phyloP scores from a whole-genome alignment of 2,797 vertebrate species.

The Toxotes lorentzi region DNA sequence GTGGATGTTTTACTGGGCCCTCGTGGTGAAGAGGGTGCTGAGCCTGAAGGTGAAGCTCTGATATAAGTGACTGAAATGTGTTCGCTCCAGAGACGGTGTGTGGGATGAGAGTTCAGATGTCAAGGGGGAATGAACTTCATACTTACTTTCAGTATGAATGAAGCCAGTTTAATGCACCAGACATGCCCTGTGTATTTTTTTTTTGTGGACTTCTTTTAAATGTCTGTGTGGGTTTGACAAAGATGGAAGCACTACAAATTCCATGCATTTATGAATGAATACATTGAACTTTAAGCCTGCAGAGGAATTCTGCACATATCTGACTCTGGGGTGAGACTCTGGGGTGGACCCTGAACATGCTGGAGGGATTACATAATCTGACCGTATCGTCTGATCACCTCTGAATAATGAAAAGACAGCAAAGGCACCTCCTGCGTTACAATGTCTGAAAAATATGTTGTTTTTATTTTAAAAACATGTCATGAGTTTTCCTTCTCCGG shows the following conservation, averaged over 20 bases:
- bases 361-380: conserved; percentile 18
- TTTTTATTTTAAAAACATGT: conserved; percentile 20
- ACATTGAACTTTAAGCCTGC: conserved; percentile 30
- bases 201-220: neutral
- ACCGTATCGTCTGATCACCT: neutral
- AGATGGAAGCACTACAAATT: neutral
- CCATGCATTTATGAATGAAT: conserved; percentile 12
- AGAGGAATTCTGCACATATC: conserved; percentile 1
- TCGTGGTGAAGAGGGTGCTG: neutral
- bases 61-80: neutral
- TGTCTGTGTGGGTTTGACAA: neutral
- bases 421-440: neutral
- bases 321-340: neutral
- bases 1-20: neutral
- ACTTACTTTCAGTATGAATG: neutral
- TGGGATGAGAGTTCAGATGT: conserved; percentile 7
- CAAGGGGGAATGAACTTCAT: neutral
- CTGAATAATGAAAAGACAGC: neutral
- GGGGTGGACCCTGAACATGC: conserved; percentile 10
- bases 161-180: neutral
- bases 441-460: conserved; percentile 2
- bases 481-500: conserved; percentile 48
- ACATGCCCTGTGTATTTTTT: neutral
- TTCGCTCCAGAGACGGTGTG: neutral
- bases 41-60: neutral